Conservation (phyloP, 2,113 vertebrate genomes). For the Pelodiscus sinensis region DNA sequence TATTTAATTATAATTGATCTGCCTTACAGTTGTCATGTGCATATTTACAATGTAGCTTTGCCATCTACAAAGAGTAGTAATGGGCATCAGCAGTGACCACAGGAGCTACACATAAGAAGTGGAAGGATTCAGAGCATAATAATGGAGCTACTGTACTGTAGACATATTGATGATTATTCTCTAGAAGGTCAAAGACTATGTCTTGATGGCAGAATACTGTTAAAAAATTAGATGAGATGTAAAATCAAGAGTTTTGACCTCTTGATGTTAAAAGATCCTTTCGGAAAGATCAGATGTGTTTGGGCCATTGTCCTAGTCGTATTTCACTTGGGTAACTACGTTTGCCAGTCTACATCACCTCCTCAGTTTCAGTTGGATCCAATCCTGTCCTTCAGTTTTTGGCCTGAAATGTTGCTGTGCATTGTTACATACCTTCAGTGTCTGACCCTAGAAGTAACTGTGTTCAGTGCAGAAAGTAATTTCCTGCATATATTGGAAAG, state of each 20-base stretch:
- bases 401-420: neutral
- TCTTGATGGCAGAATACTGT: neutral
- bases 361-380: neutral
- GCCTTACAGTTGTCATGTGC: neutral
- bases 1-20: constrained; percentile 18
- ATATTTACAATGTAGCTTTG: neutral
- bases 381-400: neutral
- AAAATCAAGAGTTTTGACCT: neutral
- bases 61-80: neutral
- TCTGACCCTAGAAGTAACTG: neutral
- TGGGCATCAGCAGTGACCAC: neutral
- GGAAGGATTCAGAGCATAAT: neutral
- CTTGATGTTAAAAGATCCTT: constrained; percentile 23
- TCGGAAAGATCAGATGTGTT: neutral
- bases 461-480: neutral
- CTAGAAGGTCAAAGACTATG: neutral
- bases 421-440: neutral
- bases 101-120: neutral
- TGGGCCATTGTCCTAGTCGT: neutral
- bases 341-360: neutral
- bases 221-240: constrained; percentile 22
- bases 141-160: neutral
- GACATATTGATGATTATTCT: neutral
- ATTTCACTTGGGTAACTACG: neutral
- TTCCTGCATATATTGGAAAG: neutral